Percentiles rank a stretch among this genome's conserved stretches.
These are phyloP conservation scores for Capreolus pygargus DNA, from an alignment of 2,113 vertebrate species.

Conservation along the genomic window DNA sequence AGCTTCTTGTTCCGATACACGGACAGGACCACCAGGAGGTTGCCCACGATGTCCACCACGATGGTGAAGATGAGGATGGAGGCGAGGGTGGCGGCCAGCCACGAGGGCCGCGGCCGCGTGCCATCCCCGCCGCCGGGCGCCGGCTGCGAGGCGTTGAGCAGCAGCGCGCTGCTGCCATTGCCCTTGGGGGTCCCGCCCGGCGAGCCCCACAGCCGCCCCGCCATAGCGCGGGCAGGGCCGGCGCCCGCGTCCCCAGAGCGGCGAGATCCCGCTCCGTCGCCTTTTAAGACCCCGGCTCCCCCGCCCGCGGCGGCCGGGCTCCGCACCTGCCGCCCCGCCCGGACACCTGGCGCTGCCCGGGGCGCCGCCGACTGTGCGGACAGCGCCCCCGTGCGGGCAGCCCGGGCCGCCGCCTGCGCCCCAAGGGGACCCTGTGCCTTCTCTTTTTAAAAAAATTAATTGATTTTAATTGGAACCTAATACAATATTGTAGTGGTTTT, in stretches of 20 bases:
- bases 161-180: constrained; percentile 86
- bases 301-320: background rate
- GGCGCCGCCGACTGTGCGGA: background rate
- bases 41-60: constrained; percentile 94
- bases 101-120: constrained; percentile 83
- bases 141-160: constrained; percentile 84
- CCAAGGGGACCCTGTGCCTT: fast-evolving
- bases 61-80: constrained; percentile 94
- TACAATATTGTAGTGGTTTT: background rate
- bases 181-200: constrained; percentile 77
- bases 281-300: background rate
- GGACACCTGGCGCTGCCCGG: constrained; percentile 78
- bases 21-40: constrained; percentile 94
- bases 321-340: constrained; percentile 41
- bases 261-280: background rate
- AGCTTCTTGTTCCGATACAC: constrained; percentile 96
- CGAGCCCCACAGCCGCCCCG: background rate
- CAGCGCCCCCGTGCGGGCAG: constrained; percentile 57
- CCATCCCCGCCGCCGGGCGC: constrained; percentile 71
- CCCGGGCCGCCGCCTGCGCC: background rate
- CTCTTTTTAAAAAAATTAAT: too few species aligned
- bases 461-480: background rate
- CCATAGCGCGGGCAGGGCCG: background rate
- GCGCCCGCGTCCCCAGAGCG: fast-evolving
- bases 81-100: constrained; percentile 90